phyloP scores from a whole-genome alignment of 2,888 invertebrate genomes.

The Drosophila anomalata region DNA sequence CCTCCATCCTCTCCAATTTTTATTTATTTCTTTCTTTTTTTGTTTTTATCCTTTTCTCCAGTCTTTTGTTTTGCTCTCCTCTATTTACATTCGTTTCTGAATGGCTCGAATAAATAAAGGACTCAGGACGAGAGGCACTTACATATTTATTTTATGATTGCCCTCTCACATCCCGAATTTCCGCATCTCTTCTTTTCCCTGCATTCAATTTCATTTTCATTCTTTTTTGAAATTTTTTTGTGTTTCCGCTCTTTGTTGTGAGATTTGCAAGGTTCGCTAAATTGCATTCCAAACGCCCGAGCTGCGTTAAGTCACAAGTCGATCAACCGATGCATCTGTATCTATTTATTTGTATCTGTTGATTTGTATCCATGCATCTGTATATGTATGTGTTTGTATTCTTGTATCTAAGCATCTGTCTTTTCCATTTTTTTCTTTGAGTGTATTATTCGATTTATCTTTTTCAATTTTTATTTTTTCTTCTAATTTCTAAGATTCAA shows the following conservation, averaged over 20 bases:
- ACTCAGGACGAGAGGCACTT: constrained; percentile 30
- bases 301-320: constrained; percentile 72
- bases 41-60: not conserved
- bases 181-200: constrained; percentile 11
- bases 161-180: constrained; percentile 31
- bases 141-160: constrained; percentile 41
- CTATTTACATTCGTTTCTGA: constrained; percentile 26
- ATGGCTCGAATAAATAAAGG: constrained; percentile 14
- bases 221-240: not conserved
- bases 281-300: constrained; percentile 60
- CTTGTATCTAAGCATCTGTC: no score
- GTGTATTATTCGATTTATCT: no score
- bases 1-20: not conserved
- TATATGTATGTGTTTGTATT: no score
- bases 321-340: constrained; percentile 58
- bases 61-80: constrained; percentile 22
- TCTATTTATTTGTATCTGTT: constrained; percentile 1
- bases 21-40: constrained; percentile 4
- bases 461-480: no score
- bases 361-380: not conserved
- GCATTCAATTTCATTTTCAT: not conserved
- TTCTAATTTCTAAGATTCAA: no score
- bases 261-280: constrained; percentile 60
- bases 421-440: no score
- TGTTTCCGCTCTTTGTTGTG: constrained; percentile 8